phyloP scores from a whole-genome alignment of 2,888 invertebrate genomes.

The Hyposoter dolosus region DNA sequence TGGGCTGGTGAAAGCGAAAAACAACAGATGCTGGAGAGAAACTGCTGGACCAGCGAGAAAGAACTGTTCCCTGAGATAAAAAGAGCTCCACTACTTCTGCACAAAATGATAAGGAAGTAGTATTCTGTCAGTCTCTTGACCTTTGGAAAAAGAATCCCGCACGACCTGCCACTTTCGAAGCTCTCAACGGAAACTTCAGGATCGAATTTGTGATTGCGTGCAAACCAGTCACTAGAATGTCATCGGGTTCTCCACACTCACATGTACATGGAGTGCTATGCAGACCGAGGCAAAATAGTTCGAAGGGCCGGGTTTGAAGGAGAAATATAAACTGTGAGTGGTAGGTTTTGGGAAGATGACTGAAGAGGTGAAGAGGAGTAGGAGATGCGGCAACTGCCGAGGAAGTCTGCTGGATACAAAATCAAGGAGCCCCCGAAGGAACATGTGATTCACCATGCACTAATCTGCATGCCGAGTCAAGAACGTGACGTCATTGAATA shows the following conservation, averaged over 20 bases:
- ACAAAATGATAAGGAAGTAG: constrained; percentile 21
- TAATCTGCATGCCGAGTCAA: constrained; percentile 83
- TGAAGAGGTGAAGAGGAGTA: constrained; percentile 28
- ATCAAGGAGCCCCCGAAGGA: constrained; percentile 77
- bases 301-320: constrained; percentile 41
- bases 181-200: constrained; percentile 59
- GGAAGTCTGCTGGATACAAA: constrained; percentile 75
- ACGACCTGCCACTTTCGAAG: constrained; percentile 14
- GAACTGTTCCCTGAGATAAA: constrained; percentile 34
- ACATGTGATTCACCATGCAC: constrained; percentile 81
- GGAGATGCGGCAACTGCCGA: constrained; percentile 53
- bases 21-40: constrained; percentile 77
- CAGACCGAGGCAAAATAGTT: constrained; percentile 44
- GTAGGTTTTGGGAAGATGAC: constrained; percentile 49
- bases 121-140: constrained; percentile 22
- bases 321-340: constrained; percentile 47
- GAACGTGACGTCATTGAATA: constrained; percentile 83
- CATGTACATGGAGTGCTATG: constrained; percentile 23
- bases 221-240: constrained; percentile 65
- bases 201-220: constrained; percentile 62
- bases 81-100: constrained; percentile 20
- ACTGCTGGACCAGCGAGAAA: constrained; percentile 33
- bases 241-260: constrained; percentile 16
- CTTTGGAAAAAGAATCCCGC: not conserved
- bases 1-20: constrained; percentile 78